phyloP scores from a whole-genome alignment of 1,140 invertebrate genomes.

The Drosophila truncata region DNA sequence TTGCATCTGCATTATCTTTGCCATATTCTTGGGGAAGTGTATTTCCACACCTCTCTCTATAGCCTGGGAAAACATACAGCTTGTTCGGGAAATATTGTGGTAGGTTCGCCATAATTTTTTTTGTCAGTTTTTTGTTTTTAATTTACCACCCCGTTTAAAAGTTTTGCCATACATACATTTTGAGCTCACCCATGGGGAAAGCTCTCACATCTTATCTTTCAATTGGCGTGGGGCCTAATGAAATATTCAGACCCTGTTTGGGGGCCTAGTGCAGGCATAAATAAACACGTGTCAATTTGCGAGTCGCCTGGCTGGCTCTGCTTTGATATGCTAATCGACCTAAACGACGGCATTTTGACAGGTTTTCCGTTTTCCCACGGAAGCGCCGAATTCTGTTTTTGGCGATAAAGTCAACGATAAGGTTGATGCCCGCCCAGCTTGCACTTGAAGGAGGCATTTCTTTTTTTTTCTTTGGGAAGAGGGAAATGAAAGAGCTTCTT shows the following conservation, averaged over 20 bases:
- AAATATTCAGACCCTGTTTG: slow-evolving; percentile 70
- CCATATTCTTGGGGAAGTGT: background rate
- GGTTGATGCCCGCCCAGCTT: slow-evolving; percentile 18
- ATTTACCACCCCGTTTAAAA: slow-evolving; percentile 18
- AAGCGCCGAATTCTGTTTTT: slow-evolving; percentile 43
- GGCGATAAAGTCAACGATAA: slow-evolving; percentile 51
- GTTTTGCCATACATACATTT: background rate
- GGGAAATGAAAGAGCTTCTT: slow-evolving; percentile 16
- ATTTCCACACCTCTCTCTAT: background rate
- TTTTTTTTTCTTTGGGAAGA: background rate
- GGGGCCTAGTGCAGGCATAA: slow-evolving; percentile 48
- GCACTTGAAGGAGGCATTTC: slow-evolving; percentile 21
- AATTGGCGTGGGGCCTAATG: slow-evolving; percentile 67
- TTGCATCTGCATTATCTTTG: too few species aligned
- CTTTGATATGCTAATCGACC: slow-evolving; percentile 81
- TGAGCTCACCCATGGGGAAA: slow-evolving; percentile 22
- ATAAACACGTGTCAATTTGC: slow-evolving; percentile 79
- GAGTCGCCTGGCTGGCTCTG: slow-evolving; percentile 59
- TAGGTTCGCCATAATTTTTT: slow-evolving; percentile 8
- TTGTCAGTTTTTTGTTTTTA: slow-evolving; percentile 7
- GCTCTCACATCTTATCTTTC: slow-evolving; percentile 63
- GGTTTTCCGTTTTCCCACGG: slow-evolving; percentile 79
- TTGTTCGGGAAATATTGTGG: slow-evolving; percentile 12
- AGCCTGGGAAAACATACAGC: background rate
- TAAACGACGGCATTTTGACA: slow-evolving; percentile 80